A percentile compares a stretch with the other conserved stretches of the same genome.
These are phyloP conservation scores for Tiphia femorata DNA, from an alignment of 2,888 invertebrate genomes.

Conservation along the genomic window DNA sequence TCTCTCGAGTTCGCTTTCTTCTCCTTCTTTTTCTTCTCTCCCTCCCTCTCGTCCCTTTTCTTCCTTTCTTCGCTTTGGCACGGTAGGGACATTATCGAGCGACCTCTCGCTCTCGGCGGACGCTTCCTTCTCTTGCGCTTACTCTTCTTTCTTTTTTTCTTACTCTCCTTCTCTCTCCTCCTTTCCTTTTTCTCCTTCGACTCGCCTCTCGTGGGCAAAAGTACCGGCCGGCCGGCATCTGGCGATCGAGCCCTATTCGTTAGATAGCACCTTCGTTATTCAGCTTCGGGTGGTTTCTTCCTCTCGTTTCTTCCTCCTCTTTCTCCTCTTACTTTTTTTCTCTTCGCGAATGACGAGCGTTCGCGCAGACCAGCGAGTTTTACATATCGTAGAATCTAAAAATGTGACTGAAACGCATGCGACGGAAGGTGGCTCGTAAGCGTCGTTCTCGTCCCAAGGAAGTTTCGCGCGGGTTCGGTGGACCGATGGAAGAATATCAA, in stretches of 20 bases:
- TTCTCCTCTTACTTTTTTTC: neutral
- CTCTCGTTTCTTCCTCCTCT: neutral
- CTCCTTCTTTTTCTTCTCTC: neutral
- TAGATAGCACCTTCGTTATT: constrained; percentile 64
- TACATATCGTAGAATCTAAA: too few relatives aligned
- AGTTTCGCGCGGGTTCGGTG: too few relatives aligned
- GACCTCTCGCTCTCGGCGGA: neutral
- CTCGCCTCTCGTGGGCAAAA: constrained; percentile 22
- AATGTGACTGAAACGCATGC: too few relatives aligned
- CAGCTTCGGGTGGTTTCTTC: constrained; percentile 41
- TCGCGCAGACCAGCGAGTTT: too few relatives aligned
- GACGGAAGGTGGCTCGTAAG: too few relatives aligned
- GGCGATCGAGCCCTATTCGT: constrained; percentile 51
- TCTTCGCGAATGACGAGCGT: too few relatives aligned
- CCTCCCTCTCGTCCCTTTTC: neutral
- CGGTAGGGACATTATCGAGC: constrained; percentile 16
- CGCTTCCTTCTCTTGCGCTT: neutral
- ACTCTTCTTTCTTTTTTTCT: neutral
- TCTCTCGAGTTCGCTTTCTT: neutral
- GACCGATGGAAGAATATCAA: too few relatives aligned
- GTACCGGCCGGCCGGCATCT: constrained; percentile 45
- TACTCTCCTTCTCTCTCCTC: neutral
- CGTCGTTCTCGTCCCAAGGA: too few relatives aligned
- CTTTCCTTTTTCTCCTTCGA: neutral
- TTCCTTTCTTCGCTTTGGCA: constrained; percentile 32